These are phyloP conservation scores for Hermaeophaga mercurialis DNA, from an alignment of 2,888 invertebrate species.

Conservation along the genomic window DNA sequence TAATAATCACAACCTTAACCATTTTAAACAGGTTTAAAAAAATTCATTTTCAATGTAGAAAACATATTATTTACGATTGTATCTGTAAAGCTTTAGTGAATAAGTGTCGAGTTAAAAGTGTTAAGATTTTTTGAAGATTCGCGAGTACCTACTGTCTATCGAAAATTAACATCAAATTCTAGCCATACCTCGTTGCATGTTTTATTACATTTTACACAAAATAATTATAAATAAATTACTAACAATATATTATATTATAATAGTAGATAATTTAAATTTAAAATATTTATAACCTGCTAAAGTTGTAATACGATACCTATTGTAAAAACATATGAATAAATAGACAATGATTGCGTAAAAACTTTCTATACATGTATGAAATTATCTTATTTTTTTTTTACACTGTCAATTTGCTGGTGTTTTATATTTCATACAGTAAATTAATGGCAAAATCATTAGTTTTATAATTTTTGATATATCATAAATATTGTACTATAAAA, in stretches of 20 bases:
- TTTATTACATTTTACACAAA: constrained; percentile 59
- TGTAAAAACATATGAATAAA: constrained; percentile 57
- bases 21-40: too few species aligned
- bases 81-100: too few species aligned
- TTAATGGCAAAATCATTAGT: constrained; percentile 44
- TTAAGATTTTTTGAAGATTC: constrained; percentile 31
- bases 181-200: constrained; percentile 58
- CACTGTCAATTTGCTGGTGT: constrained; percentile 55
- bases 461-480: constrained; percentile 50
- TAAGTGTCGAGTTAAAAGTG: too few species aligned
- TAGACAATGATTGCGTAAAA: constrained; percentile 55
- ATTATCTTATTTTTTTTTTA: constrained; percentile 53
- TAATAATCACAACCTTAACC: too few species aligned
- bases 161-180: constrained; percentile 35
- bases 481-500: constrained; percentile 50
- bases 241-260: constrained; percentile 54
- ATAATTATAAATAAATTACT: constrained; percentile 55
- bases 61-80: too few species aligned
- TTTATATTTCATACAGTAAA: constrained; percentile 46
- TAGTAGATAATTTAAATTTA: constrained; percentile 56
- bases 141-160: constrained; percentile 49
- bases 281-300: constrained; percentile 57
- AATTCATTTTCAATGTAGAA: too few species aligned
- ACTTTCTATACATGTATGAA: constrained; percentile 50
- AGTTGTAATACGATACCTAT: constrained; percentile 55